phyloP scores from a whole-genome alignment of 1,140 invertebrate genomes.

The Cydia splendana region DNA sequence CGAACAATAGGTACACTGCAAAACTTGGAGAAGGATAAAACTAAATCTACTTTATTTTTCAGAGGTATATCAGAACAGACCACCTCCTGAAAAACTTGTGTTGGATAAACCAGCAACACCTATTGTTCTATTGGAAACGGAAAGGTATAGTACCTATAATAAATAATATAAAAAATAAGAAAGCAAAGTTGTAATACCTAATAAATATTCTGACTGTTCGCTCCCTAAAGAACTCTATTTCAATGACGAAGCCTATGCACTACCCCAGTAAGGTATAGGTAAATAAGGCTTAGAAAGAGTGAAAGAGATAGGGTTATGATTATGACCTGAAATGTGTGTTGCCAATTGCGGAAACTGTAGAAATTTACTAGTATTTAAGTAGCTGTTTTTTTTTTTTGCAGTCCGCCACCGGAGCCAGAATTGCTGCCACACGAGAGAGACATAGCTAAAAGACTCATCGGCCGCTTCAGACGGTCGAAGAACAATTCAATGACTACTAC shows the following conservation, averaged over 20 bases:
- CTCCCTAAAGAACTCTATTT: too few relatives aligned
- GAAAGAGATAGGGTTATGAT: too few relatives aligned
- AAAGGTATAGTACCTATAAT: slow-evolving; percentile 49
- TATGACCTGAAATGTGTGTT: too few relatives aligned
- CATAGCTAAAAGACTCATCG: slow-evolving; percentile 9
- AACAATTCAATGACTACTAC: slow-evolving; percentile 15
- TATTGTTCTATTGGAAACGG: slow-evolving; percentile 64
- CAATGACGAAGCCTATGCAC: too few relatives aligned
- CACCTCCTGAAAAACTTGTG: slow-evolving; percentile 53
- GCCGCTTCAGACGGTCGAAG: slow-evolving; percentile 16
- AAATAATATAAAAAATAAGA: not conserved
- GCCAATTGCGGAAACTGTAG: too few relatives aligned
- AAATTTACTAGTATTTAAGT: too few relatives aligned
- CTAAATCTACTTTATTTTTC: slow-evolving; percentile 34
- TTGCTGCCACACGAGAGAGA: slow-evolving; percentile 23
- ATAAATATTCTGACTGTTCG: too few relatives aligned
- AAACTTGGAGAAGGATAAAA: not conserved
- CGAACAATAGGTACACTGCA: not conserved
- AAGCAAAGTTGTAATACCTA: not conserved
- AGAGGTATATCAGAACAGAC: slow-evolving; percentile 60
- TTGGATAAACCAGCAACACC: slow-evolving; percentile 57
- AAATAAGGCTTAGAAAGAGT: too few relatives aligned
- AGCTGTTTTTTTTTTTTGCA: not conserved
- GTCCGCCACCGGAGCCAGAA: slow-evolving; percentile 7
- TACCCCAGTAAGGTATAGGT: too few relatives aligned